These are phyloP conservation scores for Aix galericulata DNA, from an alignment of 2,113 vertebrate species.

Conservation along the genomic window DNA sequence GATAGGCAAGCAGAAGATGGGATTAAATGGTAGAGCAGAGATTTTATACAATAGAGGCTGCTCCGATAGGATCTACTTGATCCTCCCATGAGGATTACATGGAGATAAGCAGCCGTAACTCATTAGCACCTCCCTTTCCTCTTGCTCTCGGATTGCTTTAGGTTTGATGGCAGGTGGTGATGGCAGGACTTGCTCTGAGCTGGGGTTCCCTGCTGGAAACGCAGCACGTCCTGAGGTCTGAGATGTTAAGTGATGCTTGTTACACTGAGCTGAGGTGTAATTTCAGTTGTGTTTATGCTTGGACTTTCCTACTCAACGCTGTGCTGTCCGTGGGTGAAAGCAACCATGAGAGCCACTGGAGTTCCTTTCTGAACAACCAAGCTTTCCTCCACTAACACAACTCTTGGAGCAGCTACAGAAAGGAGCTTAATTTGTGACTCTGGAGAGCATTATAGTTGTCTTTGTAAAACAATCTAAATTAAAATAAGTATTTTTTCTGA, in stretches of 20 bases:
- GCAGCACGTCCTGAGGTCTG: not conserved
- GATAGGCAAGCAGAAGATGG: not conserved
- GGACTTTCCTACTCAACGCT: not conserved
- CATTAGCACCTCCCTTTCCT: constrained; percentile 59
- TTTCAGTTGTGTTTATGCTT: not conserved
- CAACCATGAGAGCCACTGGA: not conserved
- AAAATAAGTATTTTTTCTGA: not conserved
- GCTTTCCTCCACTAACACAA: not conserved
- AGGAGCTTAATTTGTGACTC: not conserved
- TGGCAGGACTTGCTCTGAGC: not conserved
- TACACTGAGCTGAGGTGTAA: not conserved
- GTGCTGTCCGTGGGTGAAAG: not conserved
- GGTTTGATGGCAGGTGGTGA: constrained; percentile 41
- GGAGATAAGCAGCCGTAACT: constrained; percentile 57
- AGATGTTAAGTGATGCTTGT: not conserved
- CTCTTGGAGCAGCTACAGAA: not conserved
- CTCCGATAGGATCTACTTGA: constrained; percentile 52
- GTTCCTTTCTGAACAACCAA: constrained; percentile 8
- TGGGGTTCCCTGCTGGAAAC: not conserved
- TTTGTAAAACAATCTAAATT: not conserved
- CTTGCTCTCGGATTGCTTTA: constrained; percentile 2
- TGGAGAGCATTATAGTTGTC: not conserved
- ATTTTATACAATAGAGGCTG: constrained; percentile 6
- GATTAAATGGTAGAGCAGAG: constrained; percentile 29
- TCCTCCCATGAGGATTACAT: constrained; percentile 47